phyloP scores from a whole-genome alignment of 1,140 invertebrate species.

The Melitaea cinxia region DNA sequence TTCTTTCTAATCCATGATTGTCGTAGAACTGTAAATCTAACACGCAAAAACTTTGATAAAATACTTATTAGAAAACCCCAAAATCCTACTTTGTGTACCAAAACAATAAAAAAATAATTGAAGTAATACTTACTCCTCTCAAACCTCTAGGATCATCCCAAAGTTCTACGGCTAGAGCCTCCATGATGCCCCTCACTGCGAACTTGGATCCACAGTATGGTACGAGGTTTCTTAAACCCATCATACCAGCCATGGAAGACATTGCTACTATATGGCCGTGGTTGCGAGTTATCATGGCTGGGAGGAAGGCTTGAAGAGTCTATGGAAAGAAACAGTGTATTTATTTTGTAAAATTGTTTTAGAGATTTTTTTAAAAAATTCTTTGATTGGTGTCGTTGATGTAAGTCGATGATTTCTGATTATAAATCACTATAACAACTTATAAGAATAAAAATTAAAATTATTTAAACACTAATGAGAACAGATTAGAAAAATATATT shows the following conservation, averaged over 20 bases:
- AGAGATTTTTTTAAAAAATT: no score
- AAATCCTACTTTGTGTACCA: no score
- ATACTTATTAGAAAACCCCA: no score
- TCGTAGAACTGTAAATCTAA: no score
- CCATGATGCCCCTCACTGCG: slow-evolving; percentile 89
- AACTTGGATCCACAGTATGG: slow-evolving; percentile 92
- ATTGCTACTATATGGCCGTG: slow-evolving; percentile 91
- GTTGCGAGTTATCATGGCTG: slow-evolving; percentile 87
- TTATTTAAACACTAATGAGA: no score
- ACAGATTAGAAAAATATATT: no score
- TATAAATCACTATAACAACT: no score
- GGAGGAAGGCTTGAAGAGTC: slow-evolving; percentile 89
- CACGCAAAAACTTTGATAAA: no score
- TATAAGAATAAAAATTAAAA: no score
- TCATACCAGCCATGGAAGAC: slow-evolving; percentile 89
- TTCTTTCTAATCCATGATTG: no score
- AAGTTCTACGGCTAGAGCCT: slow-evolving; percentile 86
- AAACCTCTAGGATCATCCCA: slow-evolving; percentile 72
- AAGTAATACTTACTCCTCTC: slow-evolving; percentile 49
- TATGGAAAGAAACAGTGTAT: slow-evolving; percentile 46
- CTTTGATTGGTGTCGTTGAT: no score
- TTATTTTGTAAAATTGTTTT: neutral
- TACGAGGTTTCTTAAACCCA: slow-evolving; percentile 87
- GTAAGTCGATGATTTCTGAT: no score
- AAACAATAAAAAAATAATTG: neutral